Base-by-base conservation (phyloP, 2,888 invertebrate genomes). In the Hemistola chrysoprasaria region DNA sequence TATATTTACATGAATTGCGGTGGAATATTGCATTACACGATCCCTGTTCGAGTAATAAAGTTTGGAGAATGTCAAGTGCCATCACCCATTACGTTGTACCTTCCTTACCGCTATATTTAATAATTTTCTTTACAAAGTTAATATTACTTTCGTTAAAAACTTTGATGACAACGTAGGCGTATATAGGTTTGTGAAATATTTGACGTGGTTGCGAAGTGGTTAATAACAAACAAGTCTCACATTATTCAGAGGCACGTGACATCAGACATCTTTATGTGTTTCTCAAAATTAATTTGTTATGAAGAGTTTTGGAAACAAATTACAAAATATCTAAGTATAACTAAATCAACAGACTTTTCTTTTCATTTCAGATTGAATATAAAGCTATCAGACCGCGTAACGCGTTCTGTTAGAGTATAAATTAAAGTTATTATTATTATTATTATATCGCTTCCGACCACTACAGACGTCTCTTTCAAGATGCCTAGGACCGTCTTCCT, bases 371-470 rank as follows among this genome's bases (percentile, higher is more conserved):
- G n/a, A n/a, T n/a, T n/a, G n/a, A n/a, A n/a, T n/a, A n/a, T n/a
- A n/a, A n/a, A n/a, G n/a, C n/a, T n/a, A n/a, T n/a, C n/a, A n/a
- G n/a, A n/a, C n/a, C n/a, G n/a, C n/a, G n/a, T n/a, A 53, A 50
- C 51, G 42, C 48, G n/a, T n/a, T n/a, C n/a, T n/a, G n/a, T n/a
- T n/a, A n/a, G n/a, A n/a, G n/a, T n/a, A n/a, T n/a, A n/a, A n/a
- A n/a, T n/a, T n/a, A 37, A 27, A 42, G 49, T 45, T 47, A 43
- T 47, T 40, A 53, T 47, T 48, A 47, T 49, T 50, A 46, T 53
- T 47, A 16, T 16, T 47, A 46, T 46, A 46, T 42, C 36, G 34
- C 34, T 43, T 41, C 44, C 40, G 50, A 50, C 55, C 20, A 1
- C 21, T 27, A 24, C 53, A 47, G 54, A 45, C 45, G 40, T 33